Evolutionary conservation across 1,140 invertebrate species (phyloP).

Genomic region (Ridgeia piscesae): DNA sequence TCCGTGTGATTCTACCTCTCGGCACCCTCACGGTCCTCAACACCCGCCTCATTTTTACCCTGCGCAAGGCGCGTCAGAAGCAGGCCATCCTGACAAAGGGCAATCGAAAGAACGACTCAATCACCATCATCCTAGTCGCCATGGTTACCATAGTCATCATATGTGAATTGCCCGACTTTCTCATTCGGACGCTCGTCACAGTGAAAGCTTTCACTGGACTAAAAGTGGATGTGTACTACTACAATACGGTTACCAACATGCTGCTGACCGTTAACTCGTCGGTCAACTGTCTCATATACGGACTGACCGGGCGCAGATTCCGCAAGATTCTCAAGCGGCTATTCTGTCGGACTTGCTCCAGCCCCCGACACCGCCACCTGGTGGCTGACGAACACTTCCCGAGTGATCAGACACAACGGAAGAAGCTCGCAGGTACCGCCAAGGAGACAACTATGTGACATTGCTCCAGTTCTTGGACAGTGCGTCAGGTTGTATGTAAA

Average conservation of each 20-base stretch:
- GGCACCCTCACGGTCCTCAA: constrained; percentile 18
- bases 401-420: neutral
- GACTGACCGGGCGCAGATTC: constrained; percentile 24
- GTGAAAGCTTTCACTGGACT: constrained; percentile 10
- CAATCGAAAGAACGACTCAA: neutral
- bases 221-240: neutral
- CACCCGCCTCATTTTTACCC: constrained; percentile 12
- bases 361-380: neutral
- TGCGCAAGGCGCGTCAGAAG: neutral
- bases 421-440: neutral
- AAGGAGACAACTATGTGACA: neutral
- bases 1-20: constrained; percentile 16
- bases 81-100: neutral
- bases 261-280: constrained; percentile 30
- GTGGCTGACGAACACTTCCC: neutral
- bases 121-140: constrained; percentile 21
- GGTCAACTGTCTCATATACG: constrained; percentile 30
- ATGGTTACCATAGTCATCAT: constrained; percentile 24
- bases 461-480: neutral
- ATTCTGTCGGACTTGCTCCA: constrained; percentile 16
- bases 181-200: constrained; percentile 18
- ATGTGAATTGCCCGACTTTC: constrained; percentile 21
- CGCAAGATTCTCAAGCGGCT: constrained; percentile 26
- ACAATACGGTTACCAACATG: constrained; percentile 21
- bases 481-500: neutral